Evolutionary conservation across 1,140 invertebrate species (phyloP).

Genomic region (Drosophila azteca): DNA sequence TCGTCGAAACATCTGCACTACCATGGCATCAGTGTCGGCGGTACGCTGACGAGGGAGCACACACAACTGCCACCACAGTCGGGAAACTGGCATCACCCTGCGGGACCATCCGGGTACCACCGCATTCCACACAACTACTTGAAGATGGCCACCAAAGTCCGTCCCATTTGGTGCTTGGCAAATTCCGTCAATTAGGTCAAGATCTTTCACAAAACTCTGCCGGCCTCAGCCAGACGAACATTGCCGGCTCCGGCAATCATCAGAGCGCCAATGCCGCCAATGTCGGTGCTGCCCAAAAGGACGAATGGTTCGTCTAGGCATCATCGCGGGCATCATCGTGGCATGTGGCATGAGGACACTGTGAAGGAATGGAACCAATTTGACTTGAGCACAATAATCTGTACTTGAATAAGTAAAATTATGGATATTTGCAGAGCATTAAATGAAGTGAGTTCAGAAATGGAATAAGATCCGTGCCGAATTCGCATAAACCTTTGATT

Average conservation of each 20-base stretch:
- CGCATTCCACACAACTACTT: slow-evolving; percentile 84
- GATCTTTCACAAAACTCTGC: slow-evolving; percentile 81
- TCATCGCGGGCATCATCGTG: not conserved
- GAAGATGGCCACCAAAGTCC: slow-evolving; percentile 84
- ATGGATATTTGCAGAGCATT: slow-evolving; percentile 83
- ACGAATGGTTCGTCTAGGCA: slow-evolving; percentile 88
- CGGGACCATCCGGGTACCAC: slow-evolving; percentile 91
- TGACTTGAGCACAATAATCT: slow-evolving; percentile 82
- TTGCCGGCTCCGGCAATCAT: slow-evolving; percentile 71
- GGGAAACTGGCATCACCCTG: slow-evolving; percentile 97
- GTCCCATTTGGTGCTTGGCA: slow-evolving; percentile 84
- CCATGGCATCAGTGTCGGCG: slow-evolving; percentile 76
- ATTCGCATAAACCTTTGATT: not conserved
- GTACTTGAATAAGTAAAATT: slow-evolving; percentile 78
- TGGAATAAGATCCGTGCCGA: too few species aligned
- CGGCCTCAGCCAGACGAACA: slow-evolving; percentile 74
- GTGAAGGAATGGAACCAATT: slow-evolving; percentile 60
- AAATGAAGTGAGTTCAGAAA: slow-evolving; percentile 77
- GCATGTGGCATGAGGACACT: slow-evolving; percentile 5
- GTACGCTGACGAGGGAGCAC: slow-evolving; percentile 83
- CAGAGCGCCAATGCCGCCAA: slow-evolving; percentile 80
- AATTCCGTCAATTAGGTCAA: slow-evolving; percentile 84
- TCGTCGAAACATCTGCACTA: slow-evolving; percentile 87
- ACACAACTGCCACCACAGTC: slow-evolving; percentile 85
- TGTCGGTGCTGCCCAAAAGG: slow-evolving; percentile 86